These are phyloP conservation scores for Ptychochromis oligacanthus DNA, from an alignment of 2,113 vertebrate species.

Conservation along the genomic window DNA sequence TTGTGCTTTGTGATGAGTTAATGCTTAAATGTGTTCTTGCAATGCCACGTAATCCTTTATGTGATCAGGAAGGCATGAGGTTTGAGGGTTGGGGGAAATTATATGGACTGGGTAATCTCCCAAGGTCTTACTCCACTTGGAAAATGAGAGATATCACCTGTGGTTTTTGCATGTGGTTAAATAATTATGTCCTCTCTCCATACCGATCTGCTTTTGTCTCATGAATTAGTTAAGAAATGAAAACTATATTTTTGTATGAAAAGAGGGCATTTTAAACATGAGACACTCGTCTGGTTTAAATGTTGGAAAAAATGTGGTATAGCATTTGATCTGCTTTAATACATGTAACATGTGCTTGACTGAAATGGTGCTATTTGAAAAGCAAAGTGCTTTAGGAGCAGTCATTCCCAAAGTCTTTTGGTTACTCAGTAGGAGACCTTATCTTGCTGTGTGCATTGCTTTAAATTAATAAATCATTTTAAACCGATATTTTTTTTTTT, in stretches of 20 bases:
- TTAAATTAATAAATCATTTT: constrained; percentile 15
- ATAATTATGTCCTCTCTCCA: constrained; percentile 57
- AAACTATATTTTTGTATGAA: constrained; percentile 36
- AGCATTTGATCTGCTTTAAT: constrained; percentile 20
- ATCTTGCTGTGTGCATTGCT: background rate
- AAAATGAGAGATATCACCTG: constrained; percentile 51
- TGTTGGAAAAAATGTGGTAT: background rate
- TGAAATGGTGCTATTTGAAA: background rate
- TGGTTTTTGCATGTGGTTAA: constrained; percentile 61
- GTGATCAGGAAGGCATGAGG: constrained; percentile 71
- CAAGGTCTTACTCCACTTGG: constrained; percentile 68
- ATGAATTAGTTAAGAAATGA: constrained; percentile 50
- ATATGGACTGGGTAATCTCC: constrained; percentile 77
- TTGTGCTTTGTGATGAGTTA: constrained; percentile 53
- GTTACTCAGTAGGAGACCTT: background rate
- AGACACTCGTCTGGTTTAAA: background rate
- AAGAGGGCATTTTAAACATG: constrained; percentile 14
- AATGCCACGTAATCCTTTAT: constrained; percentile 74
- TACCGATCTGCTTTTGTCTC: constrained; percentile 22
- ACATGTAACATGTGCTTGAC: background rate
- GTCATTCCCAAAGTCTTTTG: background rate
- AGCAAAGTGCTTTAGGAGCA: background rate
- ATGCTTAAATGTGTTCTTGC: constrained; percentile 66
- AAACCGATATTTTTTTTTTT: constrained; percentile 21
- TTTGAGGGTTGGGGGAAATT: constrained; percentile 67